Evolutionary conservation across 1,140 invertebrate genomes (phyloP), one percentile per base, ranked within the genome.

Genomic region (Apis dorsata): DNA sequence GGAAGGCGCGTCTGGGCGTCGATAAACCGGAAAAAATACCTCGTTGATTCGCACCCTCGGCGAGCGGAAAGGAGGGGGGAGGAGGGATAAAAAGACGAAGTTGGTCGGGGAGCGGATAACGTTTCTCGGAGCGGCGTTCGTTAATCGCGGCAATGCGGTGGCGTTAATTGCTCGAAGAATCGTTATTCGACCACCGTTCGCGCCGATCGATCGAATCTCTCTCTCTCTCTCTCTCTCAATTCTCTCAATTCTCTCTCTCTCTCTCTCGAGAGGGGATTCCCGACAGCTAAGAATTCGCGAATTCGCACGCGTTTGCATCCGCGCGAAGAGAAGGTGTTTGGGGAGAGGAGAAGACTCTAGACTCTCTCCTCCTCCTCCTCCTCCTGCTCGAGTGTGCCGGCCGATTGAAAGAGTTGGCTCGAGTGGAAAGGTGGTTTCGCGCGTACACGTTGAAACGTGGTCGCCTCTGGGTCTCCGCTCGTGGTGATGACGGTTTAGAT

Each of bases 401-500:
- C 57, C 44, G 24, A 17, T 62, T 86, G 68, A 81, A 78, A 82
- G 74, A 82, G 59, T 53, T 28, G n/a, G 62, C 62, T 82, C 24
- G 69, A 44, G 57, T 34, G 73, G 21, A 34, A 73, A 59, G 51
- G 28, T n/a, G 60, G 57, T 79, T 71, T 63, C 76, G 60, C 84
- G 76, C 81, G 78, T 65, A 76, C 71, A 51, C 60, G 17, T 66
- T 34, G 60, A 69, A 76, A 85, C 53, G 84, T 63, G 34, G 34
- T 68, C 80, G 84, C 71, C 34, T 7, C 34, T 44, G 75, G 68
- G 60, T 66, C 49, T 59, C 55, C 17, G 0, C 55, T 62, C 71
- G 72, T 82, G 86, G 34, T 44, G 34, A 44, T 44, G 34, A 90
- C 88, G 88, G 90, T 90, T 90, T 90, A 90, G 90, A 90, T 90